Evolutionary conservation across 2,113 vertebrate species (phyloP), one percentile per base, ranked within the genome.

Genomic region (Vulpes lagopus): DNA sequence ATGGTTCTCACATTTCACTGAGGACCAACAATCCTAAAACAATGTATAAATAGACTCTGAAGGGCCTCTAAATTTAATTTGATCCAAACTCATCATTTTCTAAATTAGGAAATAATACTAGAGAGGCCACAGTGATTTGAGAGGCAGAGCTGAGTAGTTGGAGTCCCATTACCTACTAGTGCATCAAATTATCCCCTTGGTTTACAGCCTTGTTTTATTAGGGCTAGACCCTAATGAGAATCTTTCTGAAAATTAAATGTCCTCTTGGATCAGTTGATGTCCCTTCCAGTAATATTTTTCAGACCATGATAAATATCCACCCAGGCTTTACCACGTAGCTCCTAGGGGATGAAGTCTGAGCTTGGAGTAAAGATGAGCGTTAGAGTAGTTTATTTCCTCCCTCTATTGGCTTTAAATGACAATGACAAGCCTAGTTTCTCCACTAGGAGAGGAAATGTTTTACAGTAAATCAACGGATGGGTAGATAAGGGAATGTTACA

Each of bases 201-300:
- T 94, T 53, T 82, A 53, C 30, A 65, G 59, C 35, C 32, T 74
- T 87, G 57, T 59, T 89, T 89, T 59, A 69, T 90, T 83, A 90
- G 82, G 10, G 8, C 32, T 71, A 23, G 53, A 79, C 5, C 30
- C 23, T 78, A 88, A 59, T 76, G 30, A 89, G 67, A 76, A 35
- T 88, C 14, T 92, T 88, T 69, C 67, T 93, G 60, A 25, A 96
- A 79, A 94, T 57, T 65, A 81, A 67, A 87, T 81, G 74, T 80
- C 19, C 9, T 91, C 35, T 86, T 67, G 12, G 3, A 25, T 89
- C 32, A 53, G 83, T 43, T 69, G 43, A 57, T 91, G 55, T 53
- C 25, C 14, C 32, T 73, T 73, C 51, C n/a, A n/a, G 59, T 89
- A 51, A 23, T 57, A 59, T 57, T 69, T 94, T 59, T 69, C 55